Evolutionary conservation across 1,140 invertebrate species (phyloP).

Genomic region (Tetragonula clypearis): DNA sequence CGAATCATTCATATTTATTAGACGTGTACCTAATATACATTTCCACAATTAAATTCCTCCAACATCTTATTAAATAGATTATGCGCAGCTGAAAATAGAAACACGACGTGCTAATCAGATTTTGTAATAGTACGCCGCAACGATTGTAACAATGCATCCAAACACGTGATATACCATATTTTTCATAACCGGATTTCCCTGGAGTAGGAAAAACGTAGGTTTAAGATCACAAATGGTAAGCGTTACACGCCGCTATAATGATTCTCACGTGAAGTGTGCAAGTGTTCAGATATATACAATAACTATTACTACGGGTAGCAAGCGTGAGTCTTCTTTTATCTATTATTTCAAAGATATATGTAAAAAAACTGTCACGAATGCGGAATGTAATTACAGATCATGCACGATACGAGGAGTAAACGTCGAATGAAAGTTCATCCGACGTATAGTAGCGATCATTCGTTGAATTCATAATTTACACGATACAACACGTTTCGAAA

Average conservation of each 20-base stretch:
- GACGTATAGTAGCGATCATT: conserved; percentile 25
- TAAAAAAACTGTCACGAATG: conserved; percentile 39
- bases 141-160: conserved; percentile 8
- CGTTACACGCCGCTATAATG: conserved; percentile 7
- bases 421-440: conserved; percentile 45
- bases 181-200: conserved; percentile 28
- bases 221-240: not conserved
- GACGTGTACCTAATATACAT: not conserved
- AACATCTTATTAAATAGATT: not conserved
- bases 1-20: not conserved
- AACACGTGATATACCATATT: conserved; percentile 19
- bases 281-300: not conserved
- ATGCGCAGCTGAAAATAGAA: not conserved
- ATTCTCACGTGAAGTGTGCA: not conserved
- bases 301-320: not conserved
- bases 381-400: conserved; percentile 57
- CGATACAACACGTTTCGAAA: conserved; percentile 21
- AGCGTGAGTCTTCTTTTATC: not conserved
- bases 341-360: not conserved
- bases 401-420: conserved; percentile 48
- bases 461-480: conserved; percentile 54
- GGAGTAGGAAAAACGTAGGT: conserved; percentile 9
- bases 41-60: not conserved
- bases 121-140: not conserved
- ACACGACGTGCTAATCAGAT: not conserved